Evolutionary conservation across 2,888 invertebrate genomes (phyloP), one percentile per base, ranked within the genome.

Genomic region (Trichogramma dendrolimi): DNA sequence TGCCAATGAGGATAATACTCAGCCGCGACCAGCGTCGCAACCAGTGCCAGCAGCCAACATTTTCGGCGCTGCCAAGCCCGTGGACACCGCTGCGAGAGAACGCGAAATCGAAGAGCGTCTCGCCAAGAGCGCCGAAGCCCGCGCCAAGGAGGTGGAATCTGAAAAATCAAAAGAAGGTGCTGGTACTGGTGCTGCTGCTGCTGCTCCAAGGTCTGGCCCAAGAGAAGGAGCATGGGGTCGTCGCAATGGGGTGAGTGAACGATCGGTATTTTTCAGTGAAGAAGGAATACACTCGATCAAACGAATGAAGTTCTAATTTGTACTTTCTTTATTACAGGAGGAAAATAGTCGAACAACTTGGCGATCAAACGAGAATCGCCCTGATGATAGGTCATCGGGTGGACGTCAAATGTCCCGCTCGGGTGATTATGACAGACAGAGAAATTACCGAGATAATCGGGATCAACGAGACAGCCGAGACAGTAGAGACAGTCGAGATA

Each of bases 21-120:
- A 66, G 39, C 55, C 60, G 56, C 71, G 68, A 39, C 69, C 75
- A 7, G 75, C 80, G 46, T 77, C 83, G n/a, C 78, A 82, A 58
- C 83, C 84, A 7, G 83, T 83, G 56, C 81, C 87, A 2, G 83
- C 88, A 0, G 85, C 87, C 53, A 90, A 89, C 61, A 94, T 96
- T 69, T 96, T 96, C 77, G 96, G 96, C n/a, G 89, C 87, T 42
- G 96, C 96, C 14, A 94, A 91, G 77, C 96, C 96, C 0, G 96
- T 97, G 0, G 95, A 96, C 77, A 97, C 96, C 2, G 88, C 92
- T 57, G 90, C 92, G 52, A 86, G 90, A 71, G 95, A 96, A 74
- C 84, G 92, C 58, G 92, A 94, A 81, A 96, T 96, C 67, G 96
- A 96, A 76, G 92, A 93, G 75, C 87, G 92, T 69, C 81, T 95